Evolutionary conservation across 2,888 invertebrate species (phyloP).

Genomic region (Chalcis sispes): DNA sequence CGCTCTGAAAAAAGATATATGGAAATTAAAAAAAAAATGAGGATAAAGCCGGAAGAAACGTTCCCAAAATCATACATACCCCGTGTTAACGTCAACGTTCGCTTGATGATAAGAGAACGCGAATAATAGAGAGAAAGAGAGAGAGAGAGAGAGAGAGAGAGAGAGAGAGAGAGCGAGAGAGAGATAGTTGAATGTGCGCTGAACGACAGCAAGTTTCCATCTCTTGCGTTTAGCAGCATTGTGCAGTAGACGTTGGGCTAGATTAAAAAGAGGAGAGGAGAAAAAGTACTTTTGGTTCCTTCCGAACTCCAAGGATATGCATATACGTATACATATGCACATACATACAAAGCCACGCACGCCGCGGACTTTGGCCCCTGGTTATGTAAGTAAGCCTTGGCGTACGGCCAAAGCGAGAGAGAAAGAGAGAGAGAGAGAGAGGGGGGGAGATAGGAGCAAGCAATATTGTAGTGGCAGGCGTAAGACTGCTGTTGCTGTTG

Average conservation of each 20-base stretch:
- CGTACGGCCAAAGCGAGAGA: not conserved
- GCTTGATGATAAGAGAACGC: conserved; percentile 16
- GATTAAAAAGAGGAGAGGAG: not conserved
- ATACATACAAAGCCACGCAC: not conserved
- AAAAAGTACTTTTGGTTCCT: not conserved
- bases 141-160: not conserved
- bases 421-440: not conserved
- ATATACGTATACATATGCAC: too few species aligned
- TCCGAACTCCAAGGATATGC: too few species aligned
- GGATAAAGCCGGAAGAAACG: too few species aligned
- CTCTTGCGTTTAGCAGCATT: too few species aligned
- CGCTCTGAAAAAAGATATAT: too few species aligned
- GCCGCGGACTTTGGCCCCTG: not conserved
- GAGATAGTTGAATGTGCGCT: too few species aligned
- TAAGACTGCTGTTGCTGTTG: not conserved
- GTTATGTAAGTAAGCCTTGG: not conserved
- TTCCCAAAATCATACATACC: not conserved
- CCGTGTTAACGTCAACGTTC: conserved; percentile 6
- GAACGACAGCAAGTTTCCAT: too few species aligned
- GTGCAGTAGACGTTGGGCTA: conserved; percentile 18
- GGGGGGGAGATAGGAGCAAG: not conserved
- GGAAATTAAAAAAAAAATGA: too few species aligned
- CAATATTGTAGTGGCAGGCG: conserved; percentile 26
- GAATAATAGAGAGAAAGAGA: not conserved
- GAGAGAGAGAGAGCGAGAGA: not conserved